Evolutionary conservation across 2,888 invertebrate species (phyloP).

Genomic region (Schrankia costaestrigalis): DNA sequence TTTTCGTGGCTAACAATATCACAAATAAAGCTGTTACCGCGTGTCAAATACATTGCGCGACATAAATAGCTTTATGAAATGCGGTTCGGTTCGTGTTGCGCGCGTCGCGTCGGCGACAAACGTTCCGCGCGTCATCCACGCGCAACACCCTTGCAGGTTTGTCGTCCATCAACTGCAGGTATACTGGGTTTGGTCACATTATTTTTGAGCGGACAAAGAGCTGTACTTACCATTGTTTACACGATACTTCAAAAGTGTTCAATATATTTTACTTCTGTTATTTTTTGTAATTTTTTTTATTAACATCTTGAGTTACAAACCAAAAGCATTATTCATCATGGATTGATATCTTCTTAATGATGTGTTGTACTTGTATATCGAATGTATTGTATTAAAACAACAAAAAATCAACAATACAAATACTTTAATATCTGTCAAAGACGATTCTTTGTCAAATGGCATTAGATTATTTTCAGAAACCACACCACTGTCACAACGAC

Average conservation of each 20-base stretch:
- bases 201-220: neutral
- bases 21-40: no score
- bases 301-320: neutral
- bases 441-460: neutral
- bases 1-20: no score
- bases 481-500: neutral
- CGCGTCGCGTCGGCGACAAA: neutral
- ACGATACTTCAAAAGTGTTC: neutral
- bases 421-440: neutral
- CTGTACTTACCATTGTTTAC: no score
- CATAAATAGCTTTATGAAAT: conserved; percentile 13
- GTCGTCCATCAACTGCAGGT: conserved; percentile 9
- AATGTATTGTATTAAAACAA: neutral
- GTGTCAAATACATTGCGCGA: no score
- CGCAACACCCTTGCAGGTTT: conserved; percentile 1
- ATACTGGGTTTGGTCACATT: neutral
- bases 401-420: neutral
- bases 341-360: no score
- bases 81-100: conserved; percentile 1
- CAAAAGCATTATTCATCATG: no score
- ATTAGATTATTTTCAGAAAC: neutral
- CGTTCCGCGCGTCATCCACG: conserved; percentile 2
- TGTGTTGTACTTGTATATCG: no score
- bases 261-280: neutral
- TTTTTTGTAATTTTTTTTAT: neutral